Conservation (phyloP, 2,888 invertebrate genomes). For the Polia nebulosa region DNA sequence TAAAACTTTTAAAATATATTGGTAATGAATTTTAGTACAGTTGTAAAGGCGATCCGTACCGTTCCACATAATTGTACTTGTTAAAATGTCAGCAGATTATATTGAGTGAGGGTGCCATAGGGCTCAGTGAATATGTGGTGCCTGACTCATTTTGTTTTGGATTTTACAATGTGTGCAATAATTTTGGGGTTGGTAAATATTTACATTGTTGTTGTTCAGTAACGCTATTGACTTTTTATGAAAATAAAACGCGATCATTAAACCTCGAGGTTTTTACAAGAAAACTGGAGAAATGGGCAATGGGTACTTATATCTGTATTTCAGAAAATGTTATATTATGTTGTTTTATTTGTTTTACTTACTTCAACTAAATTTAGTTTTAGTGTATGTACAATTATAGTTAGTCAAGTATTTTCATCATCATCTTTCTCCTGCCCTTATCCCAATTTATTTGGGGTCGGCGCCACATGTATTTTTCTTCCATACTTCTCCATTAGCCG, state of each 20-base stretch:
- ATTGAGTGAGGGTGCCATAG: slow-evolving; percentile 50
- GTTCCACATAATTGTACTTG: slow-evolving; percentile 54
- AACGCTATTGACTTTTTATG: background rate
- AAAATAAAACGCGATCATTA: background rate
- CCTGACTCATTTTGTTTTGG: slow-evolving; percentile 48
- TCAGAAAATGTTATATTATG: background rate
- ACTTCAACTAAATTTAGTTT: too few relatives aligned
- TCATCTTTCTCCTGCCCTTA: too few relatives aligned
- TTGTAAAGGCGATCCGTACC: slow-evolving; percentile 47
- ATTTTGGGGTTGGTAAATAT: background rate
- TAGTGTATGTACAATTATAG: too few relatives aligned
- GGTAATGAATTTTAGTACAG: slow-evolving; percentile 59
- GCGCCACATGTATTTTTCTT: too few relatives aligned
- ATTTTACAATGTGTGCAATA: slow-evolving; percentile 23
- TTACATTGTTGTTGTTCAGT: background rate
- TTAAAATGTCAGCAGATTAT: slow-evolving; percentile 64
- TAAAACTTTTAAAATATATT: slow-evolving; percentile 58
- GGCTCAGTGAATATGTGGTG: slow-evolving; percentile 17
- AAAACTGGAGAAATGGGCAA: background rate
- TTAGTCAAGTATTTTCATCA: too few relatives aligned
- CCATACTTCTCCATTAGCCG: too few relatives aligned
- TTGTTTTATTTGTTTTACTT: background rate
- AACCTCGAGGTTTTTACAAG: background rate
- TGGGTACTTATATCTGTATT: background rate
- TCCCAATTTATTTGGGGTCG: too few relatives aligned